Base-by-base conservation (phyloP, 2,113 vertebrate species). In the Sebastes fasciatus region DNA sequence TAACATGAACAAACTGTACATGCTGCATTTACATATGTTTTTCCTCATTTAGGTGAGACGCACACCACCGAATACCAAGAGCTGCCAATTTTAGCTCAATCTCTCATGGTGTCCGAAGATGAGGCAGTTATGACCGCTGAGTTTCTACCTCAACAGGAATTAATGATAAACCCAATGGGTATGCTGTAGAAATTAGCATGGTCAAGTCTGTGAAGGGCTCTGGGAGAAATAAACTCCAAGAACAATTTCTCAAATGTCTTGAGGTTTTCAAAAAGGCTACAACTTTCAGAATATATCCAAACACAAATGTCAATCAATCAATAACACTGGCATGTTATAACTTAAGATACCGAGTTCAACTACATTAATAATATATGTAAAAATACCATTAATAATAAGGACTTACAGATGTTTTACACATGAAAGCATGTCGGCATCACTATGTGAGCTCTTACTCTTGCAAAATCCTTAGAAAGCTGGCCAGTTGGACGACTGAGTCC, bases 391-490 rank as follows among this genome's bases (percentile, higher is more conserved):
- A 57, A 83, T 57, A 74, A 42, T 49, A 61, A 71, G 51, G 63
- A 66, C 26, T 72, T 54, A 46, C 64, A 79, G 54, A 84, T 84
- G 80, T 67, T 85, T 49, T 43, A 26, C 64, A 75, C 45, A 73
- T 71, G 62, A 83, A 49, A 81, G 19, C 73, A 71, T 73, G 68
- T 79, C 2, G 67, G 57, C 71, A 77, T 67, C 57, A 17, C 42
- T 21, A 43, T 40, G 64, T 64, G 79, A 86, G 78, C 72, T 34
- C 17, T 60, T n/a, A 75, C 68, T 74, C 34, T 34, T 71, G 64
- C 63, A 81, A 79, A 71, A 88, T 92, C 91, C 89, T 86, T 91
- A 80, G 87, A 92, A 93, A 94, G 91, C 89, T 88, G 84, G 84
- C 83, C 90, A 91, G 86, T 83, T 90, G 89, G 88, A 90, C 19